These are phyloP conservation scores for Cisticola juncidis DNA, from an alignment of 2,113 vertebrate species.

Conservation along the genomic window DNA sequence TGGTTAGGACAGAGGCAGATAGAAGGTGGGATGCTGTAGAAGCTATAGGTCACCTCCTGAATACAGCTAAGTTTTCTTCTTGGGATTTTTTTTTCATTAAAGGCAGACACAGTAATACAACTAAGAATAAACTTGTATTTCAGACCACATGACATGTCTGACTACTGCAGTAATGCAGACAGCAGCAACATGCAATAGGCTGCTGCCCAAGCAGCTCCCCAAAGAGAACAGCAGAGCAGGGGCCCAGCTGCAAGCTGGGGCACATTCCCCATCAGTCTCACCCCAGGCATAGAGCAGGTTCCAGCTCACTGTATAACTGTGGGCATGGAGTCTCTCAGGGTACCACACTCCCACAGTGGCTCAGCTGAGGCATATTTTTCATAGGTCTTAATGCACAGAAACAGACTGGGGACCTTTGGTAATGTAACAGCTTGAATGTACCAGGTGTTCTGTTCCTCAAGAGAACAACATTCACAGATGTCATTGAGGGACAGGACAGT, in stretches of 20 bases:
- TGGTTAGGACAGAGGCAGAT: background rate
- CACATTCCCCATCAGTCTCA: background rate
- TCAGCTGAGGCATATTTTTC: background rate
- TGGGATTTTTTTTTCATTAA: background rate
- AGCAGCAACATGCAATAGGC: rapidly evolving
- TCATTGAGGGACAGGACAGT: background rate
- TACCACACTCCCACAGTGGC: background rate
- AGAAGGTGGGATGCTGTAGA: background rate
- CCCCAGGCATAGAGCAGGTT: background rate
- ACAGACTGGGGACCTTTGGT: too few relatives aligned
- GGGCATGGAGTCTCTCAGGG: too few relatives aligned
- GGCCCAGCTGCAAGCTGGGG: background rate
- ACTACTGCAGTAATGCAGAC: background rate
- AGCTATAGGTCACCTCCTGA: background rate
- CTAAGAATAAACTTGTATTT: background rate
- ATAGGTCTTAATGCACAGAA: background rate
- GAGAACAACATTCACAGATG: background rate
- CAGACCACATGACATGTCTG: background rate
- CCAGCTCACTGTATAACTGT: background rate
- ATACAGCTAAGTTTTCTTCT: background rate
- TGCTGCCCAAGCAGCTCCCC: background rate
- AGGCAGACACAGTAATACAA: background rate
- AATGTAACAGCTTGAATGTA: background rate
- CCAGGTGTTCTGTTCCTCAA: background rate
- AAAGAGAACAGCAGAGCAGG: background rate